Percentiles rank a stretch among this genome's conserved stretches.
Conservation (phyloP, 2,113 vertebrate species). For the Dicaeum eximium region DNA sequence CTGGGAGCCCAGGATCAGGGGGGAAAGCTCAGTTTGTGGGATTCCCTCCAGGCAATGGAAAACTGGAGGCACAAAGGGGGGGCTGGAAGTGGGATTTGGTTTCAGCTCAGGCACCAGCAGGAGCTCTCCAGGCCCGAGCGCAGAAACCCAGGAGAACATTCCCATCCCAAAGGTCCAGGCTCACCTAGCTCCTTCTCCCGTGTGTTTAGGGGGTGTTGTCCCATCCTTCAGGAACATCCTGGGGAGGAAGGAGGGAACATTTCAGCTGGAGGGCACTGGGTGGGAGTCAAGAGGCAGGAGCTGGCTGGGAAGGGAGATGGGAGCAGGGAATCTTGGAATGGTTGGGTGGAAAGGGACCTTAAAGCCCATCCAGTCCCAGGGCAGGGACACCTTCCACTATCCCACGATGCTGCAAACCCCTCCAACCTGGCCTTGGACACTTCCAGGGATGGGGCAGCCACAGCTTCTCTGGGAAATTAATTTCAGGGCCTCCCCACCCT, state of each 20-base stretch:
- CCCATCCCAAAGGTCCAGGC: not conserved
- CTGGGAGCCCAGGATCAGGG: not conserved
- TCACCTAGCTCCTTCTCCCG: not conserved
- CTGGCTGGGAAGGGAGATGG: not conserved
- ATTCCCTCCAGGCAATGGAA: not conserved
- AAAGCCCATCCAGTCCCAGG: not conserved
- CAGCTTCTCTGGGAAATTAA: not conserved
- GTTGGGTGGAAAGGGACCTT: not conserved
- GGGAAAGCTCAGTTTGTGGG: not conserved
- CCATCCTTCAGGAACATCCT: not conserved
- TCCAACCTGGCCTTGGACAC: fast-evolving
- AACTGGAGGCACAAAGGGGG: not conserved
- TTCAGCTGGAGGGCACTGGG: not conserved
- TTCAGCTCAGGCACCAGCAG: not conserved
- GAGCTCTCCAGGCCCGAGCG: not conserved
- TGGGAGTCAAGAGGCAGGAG: not conserved
- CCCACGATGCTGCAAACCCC: not conserved
- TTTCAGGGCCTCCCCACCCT: not conserved
- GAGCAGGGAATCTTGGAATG: not conserved
- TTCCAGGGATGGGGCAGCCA: not conserved
- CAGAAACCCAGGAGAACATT: not conserved
- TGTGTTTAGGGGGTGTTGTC: not conserved
- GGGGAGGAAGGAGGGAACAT: not conserved
- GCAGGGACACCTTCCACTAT: not conserved
- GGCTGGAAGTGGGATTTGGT: not conserved